A percentile compares a stretch with the other conserved stretches of the same genome.
phyloP scores from a whole-genome alignment of 2,113 vertebrate genomes.

The Empidonax traillii region DNA sequence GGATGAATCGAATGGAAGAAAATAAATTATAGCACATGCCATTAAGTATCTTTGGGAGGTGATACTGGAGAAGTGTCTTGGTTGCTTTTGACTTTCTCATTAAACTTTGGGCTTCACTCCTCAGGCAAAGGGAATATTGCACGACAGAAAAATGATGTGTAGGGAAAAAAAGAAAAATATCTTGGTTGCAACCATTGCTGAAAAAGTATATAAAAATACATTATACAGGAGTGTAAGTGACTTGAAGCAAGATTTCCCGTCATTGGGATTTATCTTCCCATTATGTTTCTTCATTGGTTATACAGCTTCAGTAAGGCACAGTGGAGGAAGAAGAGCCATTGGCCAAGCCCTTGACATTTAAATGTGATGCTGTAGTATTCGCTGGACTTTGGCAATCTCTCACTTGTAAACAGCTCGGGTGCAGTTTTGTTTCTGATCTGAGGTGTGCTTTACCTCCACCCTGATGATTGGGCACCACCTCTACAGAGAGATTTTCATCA shows the following conservation, averaged over 20 bases:
- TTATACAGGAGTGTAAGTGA: background rate
- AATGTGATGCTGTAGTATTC: background rate
- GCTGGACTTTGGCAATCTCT: background rate
- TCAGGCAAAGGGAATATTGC: background rate
- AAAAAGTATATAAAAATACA: background rate
- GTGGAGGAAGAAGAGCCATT: background rate
- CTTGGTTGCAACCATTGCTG: background rate
- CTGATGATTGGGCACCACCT: accelerated
- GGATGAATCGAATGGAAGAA: background rate
- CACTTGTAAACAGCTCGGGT: background rate
- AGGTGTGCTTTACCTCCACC: background rate
- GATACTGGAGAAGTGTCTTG: background rate
- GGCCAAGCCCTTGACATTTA: background rate
- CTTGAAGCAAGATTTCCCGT: background rate
- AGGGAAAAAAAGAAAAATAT: background rate
- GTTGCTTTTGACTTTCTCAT: background rate
- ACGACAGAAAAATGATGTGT: background rate
- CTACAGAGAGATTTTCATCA: background rate
- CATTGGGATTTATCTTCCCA: background rate
- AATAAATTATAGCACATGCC: background rate
- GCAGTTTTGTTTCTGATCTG: background rate
- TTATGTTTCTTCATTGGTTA: background rate
- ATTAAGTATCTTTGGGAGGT: background rate
- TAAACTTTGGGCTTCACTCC: background rate
- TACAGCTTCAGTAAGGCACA: background rate